phyloP scores from a whole-genome alignment of 2,888 invertebrate species.

The Ochropacha duplaris region DNA sequence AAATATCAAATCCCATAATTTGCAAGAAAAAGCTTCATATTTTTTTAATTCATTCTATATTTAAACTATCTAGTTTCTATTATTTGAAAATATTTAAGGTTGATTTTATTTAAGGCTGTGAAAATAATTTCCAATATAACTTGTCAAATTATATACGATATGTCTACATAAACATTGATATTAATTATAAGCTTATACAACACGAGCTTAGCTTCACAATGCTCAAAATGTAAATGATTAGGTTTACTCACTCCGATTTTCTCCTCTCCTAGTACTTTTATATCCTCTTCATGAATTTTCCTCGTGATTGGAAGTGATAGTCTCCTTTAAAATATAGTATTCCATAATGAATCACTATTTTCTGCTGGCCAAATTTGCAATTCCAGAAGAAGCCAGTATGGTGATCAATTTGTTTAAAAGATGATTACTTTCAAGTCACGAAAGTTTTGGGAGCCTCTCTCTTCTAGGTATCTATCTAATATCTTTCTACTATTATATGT shows the following conservation, averaged over 20 bases:
- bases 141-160: constrained; percentile 37
- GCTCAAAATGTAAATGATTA: constrained; percentile 55
- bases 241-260: constrained; percentile 37
- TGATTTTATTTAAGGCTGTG: constrained; percentile 37
- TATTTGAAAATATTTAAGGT: neutral
- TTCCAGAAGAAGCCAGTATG: too few species aligned
- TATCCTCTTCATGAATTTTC: constrained; percentile 17
- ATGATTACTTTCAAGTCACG: neutral
- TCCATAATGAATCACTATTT: neutral
- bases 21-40: neutral
- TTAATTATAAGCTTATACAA: constrained; percentile 54
- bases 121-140: constrained; percentile 22
- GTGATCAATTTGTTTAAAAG: neutral
- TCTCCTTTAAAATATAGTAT: neutral
- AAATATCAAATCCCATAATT: neutral
- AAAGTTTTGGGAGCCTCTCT: constrained; percentile 9
- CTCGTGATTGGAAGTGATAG: neutral
- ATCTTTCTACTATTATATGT: constrained; percentile 28
- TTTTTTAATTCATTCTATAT: neutral
- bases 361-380: neutral
- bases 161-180: constrained; percentile 48
- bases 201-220: constrained; percentile 74
- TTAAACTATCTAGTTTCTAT: neutral
- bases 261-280: constrained; percentile 41
- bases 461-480: constrained; percentile 36